A percentile compares a stretch with the other conserved stretches of the same genome.
phyloP scores from a whole-genome alignment of 2,797 vertebrate species.

The Tokudaia tokunoshimensis region DNA sequence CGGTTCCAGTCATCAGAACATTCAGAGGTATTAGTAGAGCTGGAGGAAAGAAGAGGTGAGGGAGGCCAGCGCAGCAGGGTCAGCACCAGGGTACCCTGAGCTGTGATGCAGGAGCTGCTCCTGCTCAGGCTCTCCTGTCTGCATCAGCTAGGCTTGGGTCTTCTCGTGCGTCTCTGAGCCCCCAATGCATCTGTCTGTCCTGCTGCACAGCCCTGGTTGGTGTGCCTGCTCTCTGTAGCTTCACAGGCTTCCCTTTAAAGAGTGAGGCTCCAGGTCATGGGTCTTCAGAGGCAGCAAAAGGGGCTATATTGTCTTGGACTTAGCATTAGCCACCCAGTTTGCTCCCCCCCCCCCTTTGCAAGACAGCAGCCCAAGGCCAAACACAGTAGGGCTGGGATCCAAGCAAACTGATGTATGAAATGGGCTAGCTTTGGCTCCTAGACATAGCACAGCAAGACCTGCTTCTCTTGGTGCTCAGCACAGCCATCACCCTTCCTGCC shows the following conservation, averaged over 20 bases:
- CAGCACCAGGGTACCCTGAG: neutral
- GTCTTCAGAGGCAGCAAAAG: neutral
- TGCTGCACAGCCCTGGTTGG: neutral
- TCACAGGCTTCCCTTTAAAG: neutral
- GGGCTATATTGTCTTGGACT: neutral
- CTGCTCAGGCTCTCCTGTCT: neutral
- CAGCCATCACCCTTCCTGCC: neutral
- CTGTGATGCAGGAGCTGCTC: neutral
- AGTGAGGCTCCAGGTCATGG: neutral
- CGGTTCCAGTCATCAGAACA: neutral
- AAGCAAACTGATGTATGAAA: neutral
- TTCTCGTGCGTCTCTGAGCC: neutral
- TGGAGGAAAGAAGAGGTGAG: neutral
- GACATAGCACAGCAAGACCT: neutral
- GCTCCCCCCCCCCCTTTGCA: no score
- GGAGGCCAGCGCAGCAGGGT: accelerated
- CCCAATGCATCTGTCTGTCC: no score
- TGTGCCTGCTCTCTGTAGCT: neutral
- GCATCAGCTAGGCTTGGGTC: neutral
- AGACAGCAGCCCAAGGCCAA: neutral
- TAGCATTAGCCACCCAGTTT: neutral
- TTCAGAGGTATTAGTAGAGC: neutral
- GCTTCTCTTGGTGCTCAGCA: neutral
- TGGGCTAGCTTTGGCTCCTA: neutral
- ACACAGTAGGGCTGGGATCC: neutral